Evolutionary conservation across 2,888 invertebrate species (phyloP).

Genomic region (Eustalomyia histrio): DNA sequence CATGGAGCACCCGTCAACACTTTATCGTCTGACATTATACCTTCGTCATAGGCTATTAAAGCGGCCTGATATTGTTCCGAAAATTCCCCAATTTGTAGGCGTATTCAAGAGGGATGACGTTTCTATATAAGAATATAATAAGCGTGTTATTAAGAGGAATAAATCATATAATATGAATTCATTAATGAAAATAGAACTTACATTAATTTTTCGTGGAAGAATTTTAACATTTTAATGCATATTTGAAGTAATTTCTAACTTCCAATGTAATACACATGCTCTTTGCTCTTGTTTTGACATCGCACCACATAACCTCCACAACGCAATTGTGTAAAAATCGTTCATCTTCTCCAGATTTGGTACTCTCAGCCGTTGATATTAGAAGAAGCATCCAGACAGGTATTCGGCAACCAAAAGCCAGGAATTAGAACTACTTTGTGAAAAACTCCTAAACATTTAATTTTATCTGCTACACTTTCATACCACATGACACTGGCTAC

Average conservation of each 20-base stretch:
- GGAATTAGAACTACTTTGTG: conserved; percentile 91
- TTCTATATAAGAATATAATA: conserved; percentile 80
- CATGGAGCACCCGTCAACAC: conserved; percentile 90
- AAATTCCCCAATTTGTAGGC: conserved; percentile 84
- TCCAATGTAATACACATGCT: conserved; percentile 72
- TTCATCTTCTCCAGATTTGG: conserved; percentile 85
- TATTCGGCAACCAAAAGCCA: conserved; percentile 95
- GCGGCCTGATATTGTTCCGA: conserved; percentile 92
- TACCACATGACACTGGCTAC: conserved; percentile 85
- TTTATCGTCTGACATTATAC: conserved; percentile 87
- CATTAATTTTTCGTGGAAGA: no score
- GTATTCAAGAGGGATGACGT: conserved; percentile 83
- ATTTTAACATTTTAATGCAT: no score
- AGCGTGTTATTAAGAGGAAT: not conserved
- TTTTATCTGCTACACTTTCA: conserved; percentile 85
- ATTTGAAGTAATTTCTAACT: not conserved
- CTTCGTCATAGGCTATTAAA: conserved; percentile 92
- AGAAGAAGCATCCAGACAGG: conserved; percentile 91
- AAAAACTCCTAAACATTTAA: conserved; percentile 86
- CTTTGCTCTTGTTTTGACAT: conserved; percentile 87
- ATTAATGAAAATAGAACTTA: not conserved
- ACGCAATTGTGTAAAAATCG: conserved; percentile 85
- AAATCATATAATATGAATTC: not conserved
- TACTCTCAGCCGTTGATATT: conserved; percentile 88
- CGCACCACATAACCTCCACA: conserved; percentile 91